Evolutionary conservation across 2,797 vertebrate genomes (phyloP), one percentile per base, ranked within the genome.

Genomic region (Champsocephalus esox): DNA sequence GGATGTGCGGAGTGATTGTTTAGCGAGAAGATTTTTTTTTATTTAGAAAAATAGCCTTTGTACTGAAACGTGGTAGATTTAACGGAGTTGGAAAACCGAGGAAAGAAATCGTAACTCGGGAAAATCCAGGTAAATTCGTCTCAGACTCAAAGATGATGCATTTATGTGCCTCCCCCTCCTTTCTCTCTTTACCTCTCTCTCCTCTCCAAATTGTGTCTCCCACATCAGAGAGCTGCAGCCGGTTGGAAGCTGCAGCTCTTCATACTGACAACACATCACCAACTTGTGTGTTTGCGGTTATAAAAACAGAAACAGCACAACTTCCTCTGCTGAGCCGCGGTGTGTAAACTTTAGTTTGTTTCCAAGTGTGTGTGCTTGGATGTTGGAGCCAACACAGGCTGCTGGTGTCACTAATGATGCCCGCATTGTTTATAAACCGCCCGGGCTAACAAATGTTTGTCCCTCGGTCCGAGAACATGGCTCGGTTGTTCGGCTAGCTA

Each of bases 1-100:
- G 92, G 94, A 95, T 95, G 88, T 93, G 91, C 91, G 91, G 91
- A 90, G 89, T 94, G 94, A 96, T 96, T 96, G 95, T 96, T 95
- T 94, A 89, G 83, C 92, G 94, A 94, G 91, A 92, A 92, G 92
- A 93, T 80, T 91, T 91, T 93, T 80, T 80, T 87, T 38, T 7
- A 38, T 38, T 78, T 74, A 73, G 77, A 87, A 85, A 92, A 90
- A 79, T 66, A 88, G 62, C 75, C 59, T 75, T 85, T 81, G 66
- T 71, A 85, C 64, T 75, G 71, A 81, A 56, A 17, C 32, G 48
- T 67, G 51, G 71, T 82, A 73, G 79, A 69, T 66, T 81, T 65
- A 58, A 73, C 51, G 75, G 55, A 77, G 80, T 21, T 71, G 51
- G 58, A 44, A 70, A 80, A 73, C 89, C 43, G 79, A 74, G 87